Base-by-base conservation (phyloP, 2,797 vertebrate genomes). In the Mycteria americana region DNA sequence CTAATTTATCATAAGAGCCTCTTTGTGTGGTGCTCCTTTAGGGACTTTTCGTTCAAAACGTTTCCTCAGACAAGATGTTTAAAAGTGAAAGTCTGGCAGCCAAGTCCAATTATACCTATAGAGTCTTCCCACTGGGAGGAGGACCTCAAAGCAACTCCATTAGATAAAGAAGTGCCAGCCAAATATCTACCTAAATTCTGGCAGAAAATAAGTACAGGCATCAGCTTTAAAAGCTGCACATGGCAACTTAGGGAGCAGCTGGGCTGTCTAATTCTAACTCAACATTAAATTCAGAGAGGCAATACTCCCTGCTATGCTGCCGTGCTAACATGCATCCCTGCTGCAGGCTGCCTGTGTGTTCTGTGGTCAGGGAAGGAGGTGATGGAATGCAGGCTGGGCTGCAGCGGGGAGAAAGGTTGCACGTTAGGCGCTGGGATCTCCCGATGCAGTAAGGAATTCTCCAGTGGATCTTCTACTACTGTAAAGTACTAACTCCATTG, bases 331-430 rank as follows among this genome's bases (percentile, higher is more conserved):
- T 8, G 7, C 18, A 7, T 60, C 63, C 50, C 77, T 54, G 87
- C 69, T 85, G 50, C 53, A 30, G 59, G 31, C 63, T 68, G 19
- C 9, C 5, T 6, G 28, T 6, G 27, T 25, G 14, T 48, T 70
- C 60, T 54, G 50, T 16, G n/a, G n/a, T 51, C 25, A 9, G 41
- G 70, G 41, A 31, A 25, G 59, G 54, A 79, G 25, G 14, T 21
- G 39, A 48, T 0, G 0, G 62, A 31, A 9, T 2, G 13, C 50
- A 64, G 59, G 9, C 30, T 43, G 39, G 31, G 63, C 57, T 74
- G 46, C 28, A 54, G 22, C 4, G 33, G 43, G 28, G n/a, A 79
- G 23, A 16, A 72, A 46, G 43, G 13, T 7, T 76, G 30, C 31
- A 13, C 22, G 6, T 19, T 43, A 31, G 19, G 60, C 82, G 18